Base-by-base conservation (phyloP, 2,113 vertebrate species). In the Rallus limicola region DNA sequence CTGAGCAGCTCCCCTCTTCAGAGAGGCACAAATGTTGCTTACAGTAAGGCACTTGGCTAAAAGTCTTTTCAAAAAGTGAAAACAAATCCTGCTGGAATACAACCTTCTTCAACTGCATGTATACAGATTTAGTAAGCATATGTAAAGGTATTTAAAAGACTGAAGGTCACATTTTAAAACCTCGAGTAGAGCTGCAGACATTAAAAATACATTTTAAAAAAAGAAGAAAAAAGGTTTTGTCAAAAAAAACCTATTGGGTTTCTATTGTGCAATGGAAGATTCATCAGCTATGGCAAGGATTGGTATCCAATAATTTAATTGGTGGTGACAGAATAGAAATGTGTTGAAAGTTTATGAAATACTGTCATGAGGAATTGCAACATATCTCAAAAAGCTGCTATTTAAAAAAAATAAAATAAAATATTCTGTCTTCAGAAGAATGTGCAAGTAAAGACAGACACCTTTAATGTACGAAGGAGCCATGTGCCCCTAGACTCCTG, bases 41-140 rank as follows among this genome's bases (percentile, higher is more conserved):
- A 90, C 71, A 82, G 82, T 69, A 94, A 95, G 50, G 40, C 55
- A 88, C 79, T 85, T 94, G 71, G 94, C 69, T 86, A 46, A 53
- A 85, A 64, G 50, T 44, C 24, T 85, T 90, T 74, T 85, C 33
- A 65, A 74, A 75, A 81, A 92, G 60, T 36, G 19, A 90, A 90
- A 87, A 78, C n/a, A 93, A 93, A 86, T 50, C 65, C 40, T 93
- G 69, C 36, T 86, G 80, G 77, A 90, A 75, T 67, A 77, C 0
- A 86, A 50, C 59, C 59, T 63, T 86, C 44, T 64, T 77, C 71
- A 80, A 40, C 40, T 62, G 50, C 25, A 86, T 83, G 23, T 9
- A 92, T 36, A 29, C 24, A 84, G 44, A 80, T 74, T 88, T 93
- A 77, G 62, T 70, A 88, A 88, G 42, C 42, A 70, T 46, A 80